Percentiles rank a stretch among this genome's conserved stretches.
phyloP scores from a whole-genome alignment of 2,113 vertebrate genomes.

The Phyllopteryx taeniolatus region DNA sequence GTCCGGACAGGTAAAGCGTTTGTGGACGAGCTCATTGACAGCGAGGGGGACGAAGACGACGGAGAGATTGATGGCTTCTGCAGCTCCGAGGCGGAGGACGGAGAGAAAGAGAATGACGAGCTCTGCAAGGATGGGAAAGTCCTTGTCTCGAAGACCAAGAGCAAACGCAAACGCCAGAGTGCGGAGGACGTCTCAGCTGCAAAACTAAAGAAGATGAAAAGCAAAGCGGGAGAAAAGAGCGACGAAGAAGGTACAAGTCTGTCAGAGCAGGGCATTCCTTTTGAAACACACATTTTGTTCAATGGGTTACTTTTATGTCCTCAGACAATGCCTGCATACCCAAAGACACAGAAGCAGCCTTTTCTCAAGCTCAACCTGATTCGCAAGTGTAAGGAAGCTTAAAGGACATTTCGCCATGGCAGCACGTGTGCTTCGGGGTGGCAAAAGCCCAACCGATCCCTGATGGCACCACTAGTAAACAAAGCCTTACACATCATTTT shows the following conservation, averaged over 20 bases:
- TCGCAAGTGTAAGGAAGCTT: constrained; percentile 44
- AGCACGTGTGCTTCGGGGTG: too few species aligned
- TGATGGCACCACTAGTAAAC: too few species aligned
- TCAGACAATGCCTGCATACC: constrained; percentile 43
- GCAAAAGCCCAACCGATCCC: too few species aligned
- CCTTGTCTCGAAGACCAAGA: constrained; percentile 43
- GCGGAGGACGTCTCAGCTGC: constrained; percentile 39
- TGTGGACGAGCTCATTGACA: constrained; percentile 39
- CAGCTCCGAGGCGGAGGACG: constrained; percentile 55
- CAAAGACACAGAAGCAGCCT: constrained; percentile 41
- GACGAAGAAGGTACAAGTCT: constrained; percentile 25
- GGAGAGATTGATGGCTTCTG: constrained; percentile 15
- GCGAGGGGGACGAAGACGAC: constrained; percentile 55
- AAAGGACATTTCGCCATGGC: neutral
- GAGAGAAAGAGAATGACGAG: constrained; percentile 82
- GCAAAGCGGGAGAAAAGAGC: constrained; percentile 18
- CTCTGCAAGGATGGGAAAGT: constrained; percentile 50
- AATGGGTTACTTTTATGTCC: neutral
- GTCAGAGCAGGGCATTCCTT: neutral
- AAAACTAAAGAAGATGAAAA: constrained; percentile 40
- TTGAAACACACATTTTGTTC: neutral
- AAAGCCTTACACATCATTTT: too few species aligned
- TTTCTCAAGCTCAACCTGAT: constrained; percentile 30
- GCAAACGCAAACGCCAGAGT: constrained; percentile 69
- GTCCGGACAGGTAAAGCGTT: neutral